Evolutionary conservation across 1,140 invertebrate species (phyloP), one percentile per base, ranked within the genome.

Genomic region (Pentalonia nigronervosa): DNA sequence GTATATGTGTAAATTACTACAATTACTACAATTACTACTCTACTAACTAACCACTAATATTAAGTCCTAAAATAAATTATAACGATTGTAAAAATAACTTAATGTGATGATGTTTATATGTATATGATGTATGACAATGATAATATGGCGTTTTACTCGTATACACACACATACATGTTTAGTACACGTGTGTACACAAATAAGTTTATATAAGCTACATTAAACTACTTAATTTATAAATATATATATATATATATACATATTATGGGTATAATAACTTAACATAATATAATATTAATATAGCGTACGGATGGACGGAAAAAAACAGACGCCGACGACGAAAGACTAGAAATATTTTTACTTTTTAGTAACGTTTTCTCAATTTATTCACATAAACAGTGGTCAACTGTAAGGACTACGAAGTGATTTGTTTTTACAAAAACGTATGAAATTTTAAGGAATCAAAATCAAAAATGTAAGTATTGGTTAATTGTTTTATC

Each of bases 101-200:
- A 60, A 60, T 67, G 60, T 11, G 2, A 45, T 41, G 23, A 47
- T 48, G 30, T 47, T 87, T 47, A 87, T 25, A 30, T 87, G 7
- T 87, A 47, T 41, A 47, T 86, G 23, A 41, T 36, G 23, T 25
- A 48, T 88, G 86, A 88, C 30, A 47, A 88, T 48, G 84, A 87
- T 88, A 36, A 89, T 89, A 89, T 89, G 87, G 87, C 87, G 48
- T 34, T 50, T 89, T 50, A 1, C 30, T 25, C 30, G 84, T 53
- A 50, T 89, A 89, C 7, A 34, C 50, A 50, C 48, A 53, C 47
- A 34, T 25, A 53, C n/a, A 34, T 50, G 21, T 25, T 4, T 11
- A 25, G 25, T 84, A 45, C 23, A 30, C 30, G 41, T 30, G 41
- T 86, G 11, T 45, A 86, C 23, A 86, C 41, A 36, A 25, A 45